Conservation (phyloP, 2,113 vertebrate species). For the Cacatua alba region DNA sequence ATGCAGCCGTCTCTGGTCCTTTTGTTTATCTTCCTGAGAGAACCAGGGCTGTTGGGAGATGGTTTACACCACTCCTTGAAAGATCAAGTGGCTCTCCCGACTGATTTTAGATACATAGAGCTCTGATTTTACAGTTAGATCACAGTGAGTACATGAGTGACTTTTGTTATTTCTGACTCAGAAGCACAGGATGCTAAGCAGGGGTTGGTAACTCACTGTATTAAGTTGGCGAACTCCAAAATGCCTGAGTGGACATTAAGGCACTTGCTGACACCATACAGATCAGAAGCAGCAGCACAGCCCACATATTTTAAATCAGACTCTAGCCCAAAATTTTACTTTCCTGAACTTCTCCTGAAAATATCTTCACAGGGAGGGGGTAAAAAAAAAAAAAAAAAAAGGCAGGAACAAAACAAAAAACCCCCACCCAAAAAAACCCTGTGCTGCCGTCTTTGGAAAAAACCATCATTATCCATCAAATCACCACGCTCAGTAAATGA, state of each 20-base stretch:
- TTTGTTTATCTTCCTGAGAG: neutral
- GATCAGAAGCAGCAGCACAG: neutral
- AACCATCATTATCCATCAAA: neutral
- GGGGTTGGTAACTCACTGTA: neutral
- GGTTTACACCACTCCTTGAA: neutral
- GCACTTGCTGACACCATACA: neutral
- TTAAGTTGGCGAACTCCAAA: neutral
- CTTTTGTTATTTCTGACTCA: neutral
- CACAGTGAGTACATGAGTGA: neutral
- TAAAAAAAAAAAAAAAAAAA: neutral
- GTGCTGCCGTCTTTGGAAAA: neutral
- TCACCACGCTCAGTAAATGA: neutral
- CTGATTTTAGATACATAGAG: neutral
- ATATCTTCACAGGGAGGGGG: neutral
- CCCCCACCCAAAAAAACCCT: neutral
- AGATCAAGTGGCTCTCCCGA: neutral
- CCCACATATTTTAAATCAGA: neutral
- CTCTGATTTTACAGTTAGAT: neutral
- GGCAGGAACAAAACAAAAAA: neutral
- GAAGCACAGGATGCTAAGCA: neutral
- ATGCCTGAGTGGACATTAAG: neutral
- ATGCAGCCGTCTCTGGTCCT: neutral
- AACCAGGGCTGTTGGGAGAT: neutral
- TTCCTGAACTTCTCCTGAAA: neutral
- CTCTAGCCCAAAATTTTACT: neutral